Conservation (phyloP, 2,797 vertebrate species). For the Sardinella longiceps region DNA sequence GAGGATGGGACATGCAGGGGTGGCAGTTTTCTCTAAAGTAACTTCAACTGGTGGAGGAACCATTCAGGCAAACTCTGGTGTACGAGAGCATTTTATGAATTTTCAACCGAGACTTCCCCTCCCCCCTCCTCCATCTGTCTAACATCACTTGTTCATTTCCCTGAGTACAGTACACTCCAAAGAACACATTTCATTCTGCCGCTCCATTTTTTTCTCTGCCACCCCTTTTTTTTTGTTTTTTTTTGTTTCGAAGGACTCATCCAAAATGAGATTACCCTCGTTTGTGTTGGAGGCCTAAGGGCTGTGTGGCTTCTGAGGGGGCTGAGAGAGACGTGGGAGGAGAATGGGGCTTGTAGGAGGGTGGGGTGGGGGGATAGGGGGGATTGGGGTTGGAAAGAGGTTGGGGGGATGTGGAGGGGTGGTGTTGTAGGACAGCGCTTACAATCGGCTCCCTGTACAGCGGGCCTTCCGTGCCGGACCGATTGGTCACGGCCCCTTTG, state of each 20-base stretch:
- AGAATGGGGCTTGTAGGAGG: conserved; percentile 37
- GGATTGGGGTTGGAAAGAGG: conserved; percentile 3
- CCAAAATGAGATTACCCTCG: conserved; percentile 66
- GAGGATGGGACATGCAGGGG: neutral
- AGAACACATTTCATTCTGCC: conserved; percentile 20
- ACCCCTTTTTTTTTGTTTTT: conserved; percentile 31
- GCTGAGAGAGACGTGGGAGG: conserved; percentile 42
- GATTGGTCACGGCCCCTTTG: conserved; percentile 61
- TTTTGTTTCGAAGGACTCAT: conserved; percentile 51
- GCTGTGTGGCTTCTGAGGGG: conserved; percentile 43
- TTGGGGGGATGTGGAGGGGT: neutral
- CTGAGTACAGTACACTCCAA: conserved; percentile 21
- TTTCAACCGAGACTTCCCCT: neutral
- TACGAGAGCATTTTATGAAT: neutral
- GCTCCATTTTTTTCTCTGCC: conserved; percentile 17
- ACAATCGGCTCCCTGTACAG: conserved; percentile 62
- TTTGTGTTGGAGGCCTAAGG: conserved; percentile 61
- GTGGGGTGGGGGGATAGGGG: neutral
- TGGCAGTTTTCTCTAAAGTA: neutral
- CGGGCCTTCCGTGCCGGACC: conserved; percentile 34
- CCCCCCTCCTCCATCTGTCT: neutral
- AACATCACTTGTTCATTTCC: neutral
- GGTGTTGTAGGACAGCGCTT: neutral
- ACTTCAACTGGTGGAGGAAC: neutral
- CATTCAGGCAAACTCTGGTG: neutral